Percentiles rank a stretch among this genome's conserved stretches.
Evolutionary conservation across 1,140 invertebrate genomes (phyloP).

Genomic region (Danaus melanippus): DNA sequence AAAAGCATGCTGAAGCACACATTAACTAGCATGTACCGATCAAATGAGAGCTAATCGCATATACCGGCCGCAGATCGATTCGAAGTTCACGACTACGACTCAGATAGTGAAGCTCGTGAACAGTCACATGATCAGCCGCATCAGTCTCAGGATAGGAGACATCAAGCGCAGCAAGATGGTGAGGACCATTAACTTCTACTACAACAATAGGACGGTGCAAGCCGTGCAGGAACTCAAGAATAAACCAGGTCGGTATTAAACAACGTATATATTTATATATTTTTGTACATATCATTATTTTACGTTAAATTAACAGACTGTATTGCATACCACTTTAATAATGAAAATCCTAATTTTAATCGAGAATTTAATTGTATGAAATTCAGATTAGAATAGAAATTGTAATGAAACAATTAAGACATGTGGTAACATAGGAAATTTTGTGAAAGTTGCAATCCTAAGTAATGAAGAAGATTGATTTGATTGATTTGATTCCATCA

Average conservation of each 20-base stretch:
- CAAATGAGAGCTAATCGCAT: constrained; percentile 39
- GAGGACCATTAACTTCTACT: constrained; percentile 95
- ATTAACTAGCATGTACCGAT: constrained; percentile 9
- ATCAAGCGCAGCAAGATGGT: constrained; percentile 98
- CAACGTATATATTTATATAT: too few relatives aligned
- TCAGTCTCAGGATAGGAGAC: constrained; percentile 94
- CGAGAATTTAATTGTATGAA: too few relatives aligned
- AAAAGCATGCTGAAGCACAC: too few relatives aligned
- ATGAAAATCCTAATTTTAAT: too few relatives aligned
- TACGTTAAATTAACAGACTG: neutral
- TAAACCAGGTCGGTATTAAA: constrained; percentile 76
- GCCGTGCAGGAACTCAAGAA: constrained; percentile 98
- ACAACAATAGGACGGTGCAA: constrained; percentile 96
- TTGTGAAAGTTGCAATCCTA: too few relatives aligned
- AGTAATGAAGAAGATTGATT: neutral
- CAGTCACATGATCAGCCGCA: constrained; percentile 95
- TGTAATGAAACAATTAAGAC: too few relatives aligned
- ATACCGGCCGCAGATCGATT: constrained; percentile 79
- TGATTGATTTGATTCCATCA: constrained; percentile 25
- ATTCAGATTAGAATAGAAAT: too few relatives aligned
- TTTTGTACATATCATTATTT: too few relatives aligned
- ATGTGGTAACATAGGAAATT: too few relatives aligned
- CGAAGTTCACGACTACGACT: constrained; percentile 97
- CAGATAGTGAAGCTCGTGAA: constrained; percentile 97
- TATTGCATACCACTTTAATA: neutral